Evolutionary conservation across 2,888 invertebrate genomes (phyloP), one percentile per base, ranked within the genome.

Genomic region (Amphimallon solstitiale): DNA sequence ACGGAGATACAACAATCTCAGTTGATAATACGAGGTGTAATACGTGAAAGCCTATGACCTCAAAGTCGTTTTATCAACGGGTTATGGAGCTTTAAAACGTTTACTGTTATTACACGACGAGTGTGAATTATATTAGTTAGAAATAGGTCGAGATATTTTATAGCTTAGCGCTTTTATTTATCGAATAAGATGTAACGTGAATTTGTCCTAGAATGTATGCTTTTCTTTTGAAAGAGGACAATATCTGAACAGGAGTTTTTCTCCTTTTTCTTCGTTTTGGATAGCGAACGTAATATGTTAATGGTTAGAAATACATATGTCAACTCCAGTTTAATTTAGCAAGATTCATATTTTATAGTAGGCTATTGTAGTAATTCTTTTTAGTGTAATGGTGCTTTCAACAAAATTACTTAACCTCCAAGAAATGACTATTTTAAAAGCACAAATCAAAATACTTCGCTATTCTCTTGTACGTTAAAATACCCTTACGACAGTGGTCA

Each of bases 1-100:
- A 40, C 15, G 23, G 12, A 23, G 29, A 40, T 29, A 40, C n/a
- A 43, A 23, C 40, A 56, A 43, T 56, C 15, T 56, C 7, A 40
- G 37, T n/a, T 37, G 56, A 14, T 56, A 54, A 40, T 56, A 56
- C 29, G 6, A 43, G 40, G 23, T 56, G 21, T 56, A 56, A 54
- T 54, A 40, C 9, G 0, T 1, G 23, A 14, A 40, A 14, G 21
- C 19, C 17, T 38, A 52, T 37, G 46, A 21, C 21, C n/a, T 37
- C 40, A 38, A 40, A 40, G 56, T 3, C 21, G 40, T 19, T 14
- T n/a, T 14, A 21, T n/a, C 52, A n/a, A 23, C 23, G 40, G 19
- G 40, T 54, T 54, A 40, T 40, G 40, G 23, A 56, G 40, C 40
- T 9, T 15, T 56, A 56, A 56, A 56, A 40, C 23, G 23, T 56